Evolutionary conservation across 2,888 invertebrate species (phyloP).

Genomic region (Herminia tarsipennalis): DNA sequence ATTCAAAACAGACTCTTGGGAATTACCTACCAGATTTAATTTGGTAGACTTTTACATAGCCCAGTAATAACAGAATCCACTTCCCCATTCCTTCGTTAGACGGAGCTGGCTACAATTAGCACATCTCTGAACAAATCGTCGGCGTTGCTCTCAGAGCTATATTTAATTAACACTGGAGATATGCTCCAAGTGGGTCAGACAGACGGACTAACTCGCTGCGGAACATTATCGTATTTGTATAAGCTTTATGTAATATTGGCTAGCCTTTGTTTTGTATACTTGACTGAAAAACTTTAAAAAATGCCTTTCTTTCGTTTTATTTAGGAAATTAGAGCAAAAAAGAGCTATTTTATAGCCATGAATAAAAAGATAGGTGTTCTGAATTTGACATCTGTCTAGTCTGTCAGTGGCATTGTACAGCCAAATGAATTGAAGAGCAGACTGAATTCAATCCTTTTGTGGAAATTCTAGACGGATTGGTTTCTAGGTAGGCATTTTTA

Average conservation of each 20-base stretch:
- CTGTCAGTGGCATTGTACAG: too few relatives aligned
- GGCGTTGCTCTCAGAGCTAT: conserved; percentile 32
- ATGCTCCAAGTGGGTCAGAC: conserved; percentile 35
- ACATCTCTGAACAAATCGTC: conserved; percentile 24
- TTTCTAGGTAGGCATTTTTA: too few relatives aligned
- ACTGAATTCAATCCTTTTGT: too few relatives aligned
- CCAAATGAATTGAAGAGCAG: too few relatives aligned
- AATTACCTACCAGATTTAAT: background rate
- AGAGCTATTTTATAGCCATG: too few relatives aligned
- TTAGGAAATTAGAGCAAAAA: too few relatives aligned
- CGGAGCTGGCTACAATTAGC: conserved; percentile 27
- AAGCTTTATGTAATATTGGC: background rate
- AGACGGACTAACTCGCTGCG: background rate
- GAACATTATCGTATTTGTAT: background rate
- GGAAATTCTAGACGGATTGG: too few relatives aligned
- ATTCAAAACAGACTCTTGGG: too few relatives aligned
- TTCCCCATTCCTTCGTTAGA: conserved; percentile 31
- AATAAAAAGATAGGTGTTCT: too few relatives aligned
- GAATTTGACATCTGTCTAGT: too few relatives aligned
- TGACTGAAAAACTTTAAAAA: too few relatives aligned
- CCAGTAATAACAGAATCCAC: conserved; percentile 5
- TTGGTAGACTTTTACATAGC: background rate
- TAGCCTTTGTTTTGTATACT: background rate
- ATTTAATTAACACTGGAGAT: conserved; percentile 42
- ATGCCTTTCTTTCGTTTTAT: too few relatives aligned